phyloP scores from a whole-genome alignment of 2,888 invertebrate species.

The Malthinus seriepunctatus region DNA sequence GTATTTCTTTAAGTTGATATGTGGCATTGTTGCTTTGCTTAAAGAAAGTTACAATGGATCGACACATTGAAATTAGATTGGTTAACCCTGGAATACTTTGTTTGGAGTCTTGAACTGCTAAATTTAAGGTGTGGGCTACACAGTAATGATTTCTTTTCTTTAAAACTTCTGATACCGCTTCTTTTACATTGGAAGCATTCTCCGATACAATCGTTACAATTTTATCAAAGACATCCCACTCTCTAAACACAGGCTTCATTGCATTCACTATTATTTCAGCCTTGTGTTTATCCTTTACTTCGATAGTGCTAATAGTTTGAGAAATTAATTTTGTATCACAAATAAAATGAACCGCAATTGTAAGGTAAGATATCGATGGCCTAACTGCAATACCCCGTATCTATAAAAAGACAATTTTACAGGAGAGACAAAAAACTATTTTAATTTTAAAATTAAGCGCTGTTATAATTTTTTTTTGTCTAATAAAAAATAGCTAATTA shows the following conservation, averaged over 20 bases:
- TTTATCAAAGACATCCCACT: neutral
- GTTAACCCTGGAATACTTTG: neutral
- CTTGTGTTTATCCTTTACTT: neutral
- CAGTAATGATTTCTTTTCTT: slow-evolving; percentile 37
- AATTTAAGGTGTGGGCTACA: slow-evolving; percentile 39
- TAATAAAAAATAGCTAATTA: too few species aligned
- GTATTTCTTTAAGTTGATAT: neutral
- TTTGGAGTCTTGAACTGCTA: slow-evolving; percentile 26
- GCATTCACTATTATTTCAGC: neutral
- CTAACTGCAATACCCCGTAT: too few species aligned
- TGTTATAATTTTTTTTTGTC: too few species aligned
- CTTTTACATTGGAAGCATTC: neutral
- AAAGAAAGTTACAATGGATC: neutral
- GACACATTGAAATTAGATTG: neutral
- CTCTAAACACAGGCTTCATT: neutral
- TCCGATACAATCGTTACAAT: neutral
- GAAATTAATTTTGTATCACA: neutral
- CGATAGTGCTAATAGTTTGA: neutral
- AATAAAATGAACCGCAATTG: neutral
- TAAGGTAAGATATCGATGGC: too few species aligned
- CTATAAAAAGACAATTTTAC: too few species aligned
- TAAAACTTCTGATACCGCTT: slow-evolving; percentile 6
- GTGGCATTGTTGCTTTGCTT: neutral
- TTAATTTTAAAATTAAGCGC: too few species aligned
- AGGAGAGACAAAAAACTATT: too few species aligned